Evolutionary conservation across 2,797 vertebrate species (phyloP).

Genomic region (Gallinago nigripennis): DNA sequence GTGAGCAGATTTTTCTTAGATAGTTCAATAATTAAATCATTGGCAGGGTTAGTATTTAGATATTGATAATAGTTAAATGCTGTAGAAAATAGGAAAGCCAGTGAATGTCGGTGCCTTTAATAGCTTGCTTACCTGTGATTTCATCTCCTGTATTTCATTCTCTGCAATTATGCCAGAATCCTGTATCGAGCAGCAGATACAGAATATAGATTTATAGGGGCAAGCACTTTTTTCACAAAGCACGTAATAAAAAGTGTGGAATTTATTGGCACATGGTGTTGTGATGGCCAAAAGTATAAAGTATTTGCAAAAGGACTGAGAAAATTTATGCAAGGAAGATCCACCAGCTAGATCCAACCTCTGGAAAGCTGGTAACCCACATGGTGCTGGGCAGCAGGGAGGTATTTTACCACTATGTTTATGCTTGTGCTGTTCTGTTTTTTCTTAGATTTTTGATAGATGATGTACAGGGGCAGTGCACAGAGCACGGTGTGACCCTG

Average conservation of each 20-base stretch:
- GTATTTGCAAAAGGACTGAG: not conserved
- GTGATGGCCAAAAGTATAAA: not conserved
- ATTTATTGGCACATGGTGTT: not conserved
- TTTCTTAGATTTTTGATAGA: not conserved
- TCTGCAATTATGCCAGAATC: not conserved
- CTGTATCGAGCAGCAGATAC: not conserved
- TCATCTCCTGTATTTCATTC: not conserved
- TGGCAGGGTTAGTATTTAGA: not conserved
- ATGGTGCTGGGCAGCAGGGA: not conserved
- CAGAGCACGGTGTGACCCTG: not conserved
- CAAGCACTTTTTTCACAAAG: not conserved
- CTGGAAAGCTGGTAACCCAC: not conserved
- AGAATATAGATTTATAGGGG: not conserved
- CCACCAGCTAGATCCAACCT: not conserved
- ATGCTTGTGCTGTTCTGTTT: not conserved
- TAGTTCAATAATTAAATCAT: not conserved
- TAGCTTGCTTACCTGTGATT: not conserved
- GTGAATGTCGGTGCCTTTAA: not conserved
- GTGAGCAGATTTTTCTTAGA: not conserved
- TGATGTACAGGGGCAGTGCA: not conserved
- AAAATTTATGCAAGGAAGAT: not conserved
- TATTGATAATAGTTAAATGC: not conserved
- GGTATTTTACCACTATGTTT: not conserved
- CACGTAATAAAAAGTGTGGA: not conserved
- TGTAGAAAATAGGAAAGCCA: not conserved